Evolutionary conservation across 2,113 vertebrate genomes (phyloP).

Genomic region (Grammomys surdaster): DNA sequence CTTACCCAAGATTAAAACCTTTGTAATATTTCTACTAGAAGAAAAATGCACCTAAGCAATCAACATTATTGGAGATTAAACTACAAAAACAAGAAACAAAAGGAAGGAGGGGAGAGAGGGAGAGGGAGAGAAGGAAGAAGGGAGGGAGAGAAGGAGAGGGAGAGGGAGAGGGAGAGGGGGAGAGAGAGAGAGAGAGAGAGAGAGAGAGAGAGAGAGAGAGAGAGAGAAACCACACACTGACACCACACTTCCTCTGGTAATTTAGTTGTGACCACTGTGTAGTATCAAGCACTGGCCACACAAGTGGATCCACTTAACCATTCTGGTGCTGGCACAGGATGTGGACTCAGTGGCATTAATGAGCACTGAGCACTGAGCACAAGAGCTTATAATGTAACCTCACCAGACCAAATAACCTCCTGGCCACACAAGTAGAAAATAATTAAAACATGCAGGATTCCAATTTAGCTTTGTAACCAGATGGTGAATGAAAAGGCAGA

Average conservation of each 20-base stretch:
- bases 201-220: no score
- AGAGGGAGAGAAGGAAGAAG: no score
- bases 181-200: no score
- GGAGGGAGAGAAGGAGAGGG: no score
- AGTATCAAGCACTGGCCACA: conserved; percentile 86
- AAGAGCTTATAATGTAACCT: conserved; percentile 82
- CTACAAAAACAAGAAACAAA: conserved; percentile 61
- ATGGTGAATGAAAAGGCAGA: conserved; percentile 83
- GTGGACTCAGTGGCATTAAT: conserved; percentile 85
- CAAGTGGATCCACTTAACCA: conserved; percentile 87
- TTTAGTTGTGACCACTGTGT: conserved; percentile 84
- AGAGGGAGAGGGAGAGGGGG: no score
- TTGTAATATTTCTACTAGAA: conserved; percentile 67
- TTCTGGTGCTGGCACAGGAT: conserved; percentile 81
- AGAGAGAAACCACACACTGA: conserved; percentile 51
- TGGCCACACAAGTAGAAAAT: conserved; percentile 91
- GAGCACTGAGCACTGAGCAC: conserved; percentile 81
- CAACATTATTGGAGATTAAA: conserved; percentile 76
- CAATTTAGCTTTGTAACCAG: conserved; percentile 85
- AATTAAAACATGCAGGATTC: conserved; percentile 87
- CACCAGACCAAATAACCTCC: conserved; percentile 87
- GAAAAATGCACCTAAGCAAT: conserved; percentile 81
- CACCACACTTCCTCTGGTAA: conserved; percentile 85
- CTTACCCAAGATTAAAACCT: conserved; percentile 69
- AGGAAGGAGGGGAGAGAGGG: background rate